Evolutionary conservation across 2,797 vertebrate species (phyloP), one percentile per base, ranked within the genome.

Genomic region (Gila robusta): DNA sequence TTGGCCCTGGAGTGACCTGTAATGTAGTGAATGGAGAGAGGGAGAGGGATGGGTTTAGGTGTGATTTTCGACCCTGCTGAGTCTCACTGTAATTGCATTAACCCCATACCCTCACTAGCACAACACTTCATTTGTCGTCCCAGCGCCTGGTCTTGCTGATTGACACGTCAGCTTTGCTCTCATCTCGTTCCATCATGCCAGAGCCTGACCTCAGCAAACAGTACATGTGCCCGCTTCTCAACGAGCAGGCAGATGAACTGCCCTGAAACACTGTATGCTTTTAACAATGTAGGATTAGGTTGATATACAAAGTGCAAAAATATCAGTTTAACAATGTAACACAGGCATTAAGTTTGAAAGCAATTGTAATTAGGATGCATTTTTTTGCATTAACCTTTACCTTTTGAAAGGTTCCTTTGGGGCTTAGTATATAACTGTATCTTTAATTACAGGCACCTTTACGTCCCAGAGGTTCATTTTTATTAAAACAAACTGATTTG

Each of bases 51-150:
- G 73, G 74, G 32, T 71, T 72, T 62, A 80, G 70, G 81, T 87
- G 77, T 74, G 81, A 67, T 82, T 78, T 86, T 77, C 17, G 69
- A 70, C 59, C 84, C 87, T 88, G 87, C 85, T 74, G 82, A 83
- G 87, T 82, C 87, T 79, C 74, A 79, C 87, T 91, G 88, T 91
- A 91, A 91, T 89, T 89, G 62, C 87, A 88, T 91, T 91, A 91
- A 89, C 90, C 90, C 87, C 70, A 72, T 86, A 87, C 89, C 87
- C 79, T 64, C 78, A 79, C 79, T 66, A 82, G 86, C 87, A 91
- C 89, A 87, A 86, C 88, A 87, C 89, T 86, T 90, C 86, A 90
- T 90, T 91, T 91, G 90, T 91, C 85, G 81, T 82, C 89, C 79
- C 90, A 89, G 88, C 77, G 69, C 83, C 82, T 83, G 32, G 44